Evolutionary conservation across 37 sponge, comb jelly and placozoan species (phyloP).

Genomic region (Hormiphora californensis): DNA sequence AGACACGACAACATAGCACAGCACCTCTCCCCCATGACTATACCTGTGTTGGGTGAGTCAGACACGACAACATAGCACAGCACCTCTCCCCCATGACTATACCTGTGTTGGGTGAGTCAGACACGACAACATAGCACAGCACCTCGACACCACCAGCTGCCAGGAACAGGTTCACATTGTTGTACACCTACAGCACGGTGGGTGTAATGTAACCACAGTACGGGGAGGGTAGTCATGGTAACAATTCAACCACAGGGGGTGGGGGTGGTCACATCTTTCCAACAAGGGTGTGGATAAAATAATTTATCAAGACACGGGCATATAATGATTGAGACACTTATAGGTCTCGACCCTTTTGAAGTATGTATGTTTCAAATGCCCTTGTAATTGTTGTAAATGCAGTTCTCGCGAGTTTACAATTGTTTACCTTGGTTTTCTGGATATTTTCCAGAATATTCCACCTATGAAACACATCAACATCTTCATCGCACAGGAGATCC

Average conservation of each 20-base stretch:
- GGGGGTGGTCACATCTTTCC: too few relatives aligned
- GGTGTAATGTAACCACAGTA: too few relatives aligned
- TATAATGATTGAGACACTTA: too few relatives aligned
- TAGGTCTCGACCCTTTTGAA: too few relatives aligned
- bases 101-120: constrained; percentile 15
- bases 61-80: constrained; percentile 43
- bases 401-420: too few relatives aligned
- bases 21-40: constrained; percentile 34
- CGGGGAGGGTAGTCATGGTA: too few relatives aligned
- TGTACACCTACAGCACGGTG: background rate
- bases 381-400: too few relatives aligned
- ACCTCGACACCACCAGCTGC: constrained; percentile 46
- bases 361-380: too few relatives aligned
- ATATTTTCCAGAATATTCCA: constrained; percentile 21
- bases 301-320: too few relatives aligned
- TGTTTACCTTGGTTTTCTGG: constrained; percentile 45
- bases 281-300: too few relatives aligned
- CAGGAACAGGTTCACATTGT: constrained; percentile 15
- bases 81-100: background rate
- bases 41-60: constrained; percentile 1
- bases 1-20: constrained; percentile 36
- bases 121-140: constrained; percentile 38
- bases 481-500: constrained; percentile 47
- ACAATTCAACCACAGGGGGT: too few relatives aligned
- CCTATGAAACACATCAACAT: constrained; percentile 10